These are phyloP conservation scores for Hoplostethus mediterraneus DNA, from an alignment of 2,797 vertebrate species.

Conservation along the genomic window DNA sequence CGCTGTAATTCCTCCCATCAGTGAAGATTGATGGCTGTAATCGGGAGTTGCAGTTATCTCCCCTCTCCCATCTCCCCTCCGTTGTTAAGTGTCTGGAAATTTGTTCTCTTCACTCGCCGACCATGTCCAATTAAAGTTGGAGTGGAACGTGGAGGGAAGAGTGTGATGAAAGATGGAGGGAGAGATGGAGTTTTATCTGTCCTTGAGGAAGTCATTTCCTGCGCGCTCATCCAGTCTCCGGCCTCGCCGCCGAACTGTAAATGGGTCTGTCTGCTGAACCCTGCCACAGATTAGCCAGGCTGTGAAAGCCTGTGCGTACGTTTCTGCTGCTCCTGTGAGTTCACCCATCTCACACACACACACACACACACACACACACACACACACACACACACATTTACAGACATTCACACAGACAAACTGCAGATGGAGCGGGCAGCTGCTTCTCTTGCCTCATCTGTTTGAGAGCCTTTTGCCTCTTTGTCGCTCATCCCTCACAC, in stretches of 20 bases:
- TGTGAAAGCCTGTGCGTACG: slow-evolving; percentile 12
- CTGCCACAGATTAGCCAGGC: slow-evolving; percentile 55
- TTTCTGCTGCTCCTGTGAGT: neutral
- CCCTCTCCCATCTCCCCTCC: slow-evolving; percentile 50
- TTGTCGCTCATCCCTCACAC: slow-evolving; percentile 55
- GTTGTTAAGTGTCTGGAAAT: slow-evolving; percentile 72
- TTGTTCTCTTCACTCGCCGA: slow-evolving; percentile 70
- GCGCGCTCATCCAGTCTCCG: slow-evolving; percentile 61
- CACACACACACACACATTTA: slow-evolving; percentile 4
- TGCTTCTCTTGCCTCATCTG: slow-evolving; percentile 70
- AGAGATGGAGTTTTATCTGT: slow-evolving; percentile 73
- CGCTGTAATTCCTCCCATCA: slow-evolving; percentile 66
- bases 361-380: slow-evolving; percentile 7
- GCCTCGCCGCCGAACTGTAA: slow-evolving; percentile 54
- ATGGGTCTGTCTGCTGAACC: slow-evolving; percentile 72
- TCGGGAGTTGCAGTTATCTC: slow-evolving; percentile 55
- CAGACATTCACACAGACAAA: slow-evolving; percentile 21
- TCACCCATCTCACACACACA: neutral
- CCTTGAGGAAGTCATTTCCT: slow-evolving; percentile 82
- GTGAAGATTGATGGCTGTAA: slow-evolving; percentile 73
- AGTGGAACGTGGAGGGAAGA: slow-evolving; percentile 56
- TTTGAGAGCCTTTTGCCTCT: slow-evolving; percentile 74
- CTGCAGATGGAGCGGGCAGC: slow-evolving; percentile 64
- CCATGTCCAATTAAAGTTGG: slow-evolving; percentile 79
- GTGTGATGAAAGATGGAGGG: slow-evolving; percentile 57